Evolutionary conservation across 1,140 invertebrate species (phyloP).

Genomic region (Zaprionus camerounensis): DNA sequence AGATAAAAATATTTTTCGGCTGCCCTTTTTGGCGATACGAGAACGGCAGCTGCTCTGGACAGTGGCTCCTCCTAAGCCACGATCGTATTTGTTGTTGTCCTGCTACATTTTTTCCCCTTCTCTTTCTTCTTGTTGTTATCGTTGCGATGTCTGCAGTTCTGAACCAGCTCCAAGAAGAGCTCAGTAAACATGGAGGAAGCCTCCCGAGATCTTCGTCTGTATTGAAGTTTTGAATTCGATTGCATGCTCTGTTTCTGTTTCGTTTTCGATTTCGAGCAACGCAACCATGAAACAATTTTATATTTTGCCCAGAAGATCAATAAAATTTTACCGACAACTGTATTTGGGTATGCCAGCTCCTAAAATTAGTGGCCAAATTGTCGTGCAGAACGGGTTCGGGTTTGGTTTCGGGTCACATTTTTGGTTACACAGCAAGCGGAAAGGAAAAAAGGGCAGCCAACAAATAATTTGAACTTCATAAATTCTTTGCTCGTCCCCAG

Average conservation of each 20-base stretch:
- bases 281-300: conserved; percentile 81
- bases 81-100: conserved; percentile 62
- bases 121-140: conserved; percentile 52
- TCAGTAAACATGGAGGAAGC: background rate
- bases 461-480: conserved; percentile 59
- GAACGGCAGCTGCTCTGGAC: conserved; percentile 53
- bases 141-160: conserved; percentile 46
- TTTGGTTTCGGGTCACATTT: conserved; percentile 62
- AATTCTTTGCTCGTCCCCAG: conserved; percentile 40
- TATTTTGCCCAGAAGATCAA: conserved; percentile 79
- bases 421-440: conserved; percentile 58
- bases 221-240: conserved; percentile 72
- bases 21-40: conserved; percentile 64
- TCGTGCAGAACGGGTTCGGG: conserved; percentile 58
- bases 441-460: conserved; percentile 7
- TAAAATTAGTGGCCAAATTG: conserved; percentile 79
- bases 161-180: background rate
- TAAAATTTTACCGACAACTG: conserved; percentile 82
- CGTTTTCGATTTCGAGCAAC: conserved; percentile 41
- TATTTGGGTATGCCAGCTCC: conserved; percentile 65
- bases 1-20: conserved; percentile 79
- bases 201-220: conserved; percentile 19
- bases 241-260: conserved; percentile 68
- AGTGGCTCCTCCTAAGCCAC: conserved; percentile 67
- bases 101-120: background rate